Evolutionary conservation across 2,113 vertebrate species (phyloP), one percentile per base, ranked within the genome.

Genomic region (Numida meleagris): DNA sequence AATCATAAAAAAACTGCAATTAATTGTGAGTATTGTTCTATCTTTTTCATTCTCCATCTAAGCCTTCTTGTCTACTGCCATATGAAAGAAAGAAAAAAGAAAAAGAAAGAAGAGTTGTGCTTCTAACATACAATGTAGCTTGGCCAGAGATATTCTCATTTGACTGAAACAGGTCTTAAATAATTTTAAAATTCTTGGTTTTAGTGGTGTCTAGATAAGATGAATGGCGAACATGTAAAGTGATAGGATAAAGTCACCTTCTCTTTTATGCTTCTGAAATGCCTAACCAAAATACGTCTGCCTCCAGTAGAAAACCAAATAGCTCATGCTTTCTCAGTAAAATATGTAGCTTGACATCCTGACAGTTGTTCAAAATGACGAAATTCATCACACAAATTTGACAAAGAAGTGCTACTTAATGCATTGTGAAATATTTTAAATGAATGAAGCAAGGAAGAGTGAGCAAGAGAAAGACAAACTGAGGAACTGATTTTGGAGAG

Each of bases 301-400:
- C 12, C 55, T 89, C 62, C 18, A 24, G 43, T 51, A 89, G 74
- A 86, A 80, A 94, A 79, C 57, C 88, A 97, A 92, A 77, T 77
- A 93, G 72, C 63, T 89, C 7, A 14, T 81, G 78, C 86, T 77
- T 95, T 96, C 58, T 83, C 80, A 93, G 72, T 80, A 86, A 94
- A 92, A 93, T 91, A 68, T n/a, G 25, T 87, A 90, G 77, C 76
- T 96, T 94, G 92, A 91, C 79, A 82, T 92, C 62, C n/a, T 68
- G 21, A 53, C 16, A 95, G 45, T 93, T 24, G 19, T 94, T 96
- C 92, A 95, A 93, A 96, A 91, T 94, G 27, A 83, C 83, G 67
- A 94, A 94, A 96, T 96, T 94, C 51, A 72, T 87, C 82, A 66
- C 36, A 5, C 73, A 91, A 88, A 67, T 95, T 95, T 96, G 91